These are phyloP conservation scores for Adrianichthys oophorus DNA, from an alignment of 2,797 vertebrate species.

Conservation along the genomic window DNA sequence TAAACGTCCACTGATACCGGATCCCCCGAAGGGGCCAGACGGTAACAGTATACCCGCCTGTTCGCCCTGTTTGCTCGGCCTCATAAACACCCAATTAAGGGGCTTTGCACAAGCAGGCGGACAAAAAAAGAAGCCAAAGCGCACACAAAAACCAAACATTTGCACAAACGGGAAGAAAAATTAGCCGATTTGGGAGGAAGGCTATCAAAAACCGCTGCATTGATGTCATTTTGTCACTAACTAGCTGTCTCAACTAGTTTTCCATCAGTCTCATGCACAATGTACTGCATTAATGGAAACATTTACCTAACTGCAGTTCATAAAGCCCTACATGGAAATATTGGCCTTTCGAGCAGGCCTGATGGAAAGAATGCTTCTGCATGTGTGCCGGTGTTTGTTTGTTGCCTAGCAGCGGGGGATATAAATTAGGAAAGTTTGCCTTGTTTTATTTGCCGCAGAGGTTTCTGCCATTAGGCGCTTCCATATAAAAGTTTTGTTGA, in stretches of 20 bases:
- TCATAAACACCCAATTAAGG: background rate
- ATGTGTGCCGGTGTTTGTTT: conserved; percentile 56
- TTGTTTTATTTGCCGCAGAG: conserved; percentile 58
- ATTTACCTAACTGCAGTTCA: conserved; percentile 70
- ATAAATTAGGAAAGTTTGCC: conserved; percentile 56
- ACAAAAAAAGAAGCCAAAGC: background rate
- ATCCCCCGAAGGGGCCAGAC: conserved; percentile 28
- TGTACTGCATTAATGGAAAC: conserved; percentile 67
- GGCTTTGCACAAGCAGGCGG: background rate
- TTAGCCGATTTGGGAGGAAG: background rate
- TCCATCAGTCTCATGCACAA: conserved; percentile 21
- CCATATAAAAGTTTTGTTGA: conserved; percentile 30
- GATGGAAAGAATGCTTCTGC: conserved; percentile 58
- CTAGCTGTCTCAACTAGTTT: conserved; percentile 25
- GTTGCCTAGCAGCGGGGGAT: conserved; percentile 68
- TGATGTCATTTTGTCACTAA: conserved; percentile 20
- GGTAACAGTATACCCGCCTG: too few relatives aligned
- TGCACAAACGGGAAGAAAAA: background rate
- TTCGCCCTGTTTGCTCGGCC: background rate
- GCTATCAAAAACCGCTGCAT: conserved; percentile 18
- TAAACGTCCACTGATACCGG: conserved; percentile 62
- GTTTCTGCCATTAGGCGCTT: conserved; percentile 35
- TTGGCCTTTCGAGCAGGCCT: conserved; percentile 50
- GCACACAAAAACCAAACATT: background rate
- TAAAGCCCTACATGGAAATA: conserved; percentile 71